A percentile compares a stretch with the other conserved stretches of the same genome.
These are phyloP conservation scores for Percina caprodes DNA, from an alignment of 2,113 vertebrate species.

Conservation along the genomic window DNA sequence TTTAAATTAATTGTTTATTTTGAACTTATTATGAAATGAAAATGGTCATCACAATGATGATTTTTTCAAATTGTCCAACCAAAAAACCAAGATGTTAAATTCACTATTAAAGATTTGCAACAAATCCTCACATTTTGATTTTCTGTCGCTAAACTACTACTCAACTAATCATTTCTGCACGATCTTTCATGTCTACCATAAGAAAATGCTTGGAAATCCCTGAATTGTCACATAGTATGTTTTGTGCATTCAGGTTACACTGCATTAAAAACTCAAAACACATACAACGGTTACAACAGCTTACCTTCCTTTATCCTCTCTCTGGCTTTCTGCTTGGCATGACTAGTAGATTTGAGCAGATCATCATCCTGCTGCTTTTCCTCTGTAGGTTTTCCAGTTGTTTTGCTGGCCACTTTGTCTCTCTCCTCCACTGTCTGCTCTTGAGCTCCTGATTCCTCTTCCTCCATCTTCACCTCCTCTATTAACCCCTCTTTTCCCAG, in stretches of 20 bases:
- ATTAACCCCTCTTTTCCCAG: slow-evolving; percentile 45
- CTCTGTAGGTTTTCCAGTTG: slow-evolving; percentile 80
- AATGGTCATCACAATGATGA: not conserved
- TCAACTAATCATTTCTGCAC: not conserved
- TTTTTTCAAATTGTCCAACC: not conserved
- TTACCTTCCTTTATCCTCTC: slow-evolving; percentile 94
- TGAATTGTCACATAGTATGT: not conserved
- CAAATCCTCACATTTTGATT: not conserved
- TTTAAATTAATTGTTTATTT: not conserved
- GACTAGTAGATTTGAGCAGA: slow-evolving; percentile 80
- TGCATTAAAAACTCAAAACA: not conserved
- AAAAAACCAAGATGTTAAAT: not conserved
- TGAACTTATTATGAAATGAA: not conserved
- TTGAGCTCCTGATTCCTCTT: slow-evolving; percentile 52
- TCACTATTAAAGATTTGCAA: not conserved
- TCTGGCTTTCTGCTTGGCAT: slow-evolving; percentile 85
- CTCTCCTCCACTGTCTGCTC: slow-evolving; percentile 74
- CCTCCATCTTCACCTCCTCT: slow-evolving; percentile 70
- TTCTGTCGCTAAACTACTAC: not conserved
- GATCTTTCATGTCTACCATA: not conserved
- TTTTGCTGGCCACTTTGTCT: slow-evolving; percentile 80
- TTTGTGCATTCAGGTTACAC: not conserved
- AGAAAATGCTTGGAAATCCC: not conserved
- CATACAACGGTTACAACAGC: not conserved
- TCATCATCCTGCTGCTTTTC: slow-evolving; percentile 80